Conservation (phyloP, 2,113 vertebrate species). For the Glaucomys volans region DNA sequence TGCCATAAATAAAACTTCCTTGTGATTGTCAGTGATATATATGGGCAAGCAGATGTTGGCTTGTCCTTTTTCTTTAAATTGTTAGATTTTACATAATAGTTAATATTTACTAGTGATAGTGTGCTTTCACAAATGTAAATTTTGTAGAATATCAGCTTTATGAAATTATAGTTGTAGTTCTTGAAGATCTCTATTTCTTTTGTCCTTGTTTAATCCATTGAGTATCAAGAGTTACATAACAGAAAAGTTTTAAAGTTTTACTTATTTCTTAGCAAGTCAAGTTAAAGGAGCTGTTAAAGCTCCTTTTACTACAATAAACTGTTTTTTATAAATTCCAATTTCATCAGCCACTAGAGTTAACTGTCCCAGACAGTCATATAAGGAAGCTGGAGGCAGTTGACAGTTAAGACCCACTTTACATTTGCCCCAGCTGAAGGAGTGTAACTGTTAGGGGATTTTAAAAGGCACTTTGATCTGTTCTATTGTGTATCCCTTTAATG, state of each 20-base stretch:
- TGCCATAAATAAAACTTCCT: neutral
- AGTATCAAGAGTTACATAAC: neutral
- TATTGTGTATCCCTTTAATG: neutral
- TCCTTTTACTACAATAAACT: neutral
- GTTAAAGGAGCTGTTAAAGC: neutral
- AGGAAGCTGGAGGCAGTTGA: neutral
- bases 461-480: neutral
- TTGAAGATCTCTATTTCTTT: neutral
- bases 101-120: neutral
- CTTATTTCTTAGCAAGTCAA: neutral
- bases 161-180: neutral
- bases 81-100: neutral
- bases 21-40: neutral
- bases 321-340: neutral
- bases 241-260: conserved; percentile 13
- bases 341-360: neutral
- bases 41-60: neutral
- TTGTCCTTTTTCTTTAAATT: neutral
- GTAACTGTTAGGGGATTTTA: neutral
- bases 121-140: neutral
- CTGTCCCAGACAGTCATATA: neutral
- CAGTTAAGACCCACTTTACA: neutral
- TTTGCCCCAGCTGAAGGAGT: neutral
- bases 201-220: neutral
- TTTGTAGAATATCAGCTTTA: neutral